Base-by-base conservation (phyloP, 2,113 vertebrate genomes). In the Nerophis ophidion region DNA sequence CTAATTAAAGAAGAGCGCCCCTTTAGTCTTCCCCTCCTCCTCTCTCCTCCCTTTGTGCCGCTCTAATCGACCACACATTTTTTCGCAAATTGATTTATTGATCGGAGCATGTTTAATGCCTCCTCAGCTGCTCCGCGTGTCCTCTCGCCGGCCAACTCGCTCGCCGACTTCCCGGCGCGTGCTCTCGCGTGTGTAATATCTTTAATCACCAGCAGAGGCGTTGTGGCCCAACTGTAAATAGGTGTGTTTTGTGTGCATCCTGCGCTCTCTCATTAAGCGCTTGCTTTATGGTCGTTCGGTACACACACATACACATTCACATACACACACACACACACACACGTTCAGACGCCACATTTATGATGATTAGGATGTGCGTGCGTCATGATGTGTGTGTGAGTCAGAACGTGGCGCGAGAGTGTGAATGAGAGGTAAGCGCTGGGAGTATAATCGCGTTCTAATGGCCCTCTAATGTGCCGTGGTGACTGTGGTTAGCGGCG, bases 381-480 rank as follows among this genome's bases (percentile, higher is more conserved):
- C 48, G 51, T 66, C 58, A 54, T 59, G 64, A 66, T 51, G 65
- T 26, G 52, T 36, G 72, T 62, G 81, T 19, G 74, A 76, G 80
- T 72, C 70, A 74, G 76, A 70, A 75, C 56, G 64, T 53, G 67
- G 77, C 64, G 79, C 68, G 61, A 64, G 76, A 80, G 86, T 80
- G 81, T 80, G 85, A 83, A 79, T 80, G 82, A 80, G 81, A 85
- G 81, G 80, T 76, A 82, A 88, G 86, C 84, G 80, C 84, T 84
- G 80, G 84, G 80, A 82, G 84, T 83, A 87, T 89, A 88, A 89
- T 88, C 79, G 86, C 73, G 72, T 83, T 86, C 80, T 89, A 89
- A 88, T 89, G 84, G 87, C 84, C 84, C 85, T 83, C 83, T 87
- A 87, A 87, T 87, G 81, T 84, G 85, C 83, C 83, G 78, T 85